These are phyloP conservation scores for Catotricha subobsoleta DNA, from an alignment of 2,888 invertebrate species.

Conservation along the genomic window DNA sequence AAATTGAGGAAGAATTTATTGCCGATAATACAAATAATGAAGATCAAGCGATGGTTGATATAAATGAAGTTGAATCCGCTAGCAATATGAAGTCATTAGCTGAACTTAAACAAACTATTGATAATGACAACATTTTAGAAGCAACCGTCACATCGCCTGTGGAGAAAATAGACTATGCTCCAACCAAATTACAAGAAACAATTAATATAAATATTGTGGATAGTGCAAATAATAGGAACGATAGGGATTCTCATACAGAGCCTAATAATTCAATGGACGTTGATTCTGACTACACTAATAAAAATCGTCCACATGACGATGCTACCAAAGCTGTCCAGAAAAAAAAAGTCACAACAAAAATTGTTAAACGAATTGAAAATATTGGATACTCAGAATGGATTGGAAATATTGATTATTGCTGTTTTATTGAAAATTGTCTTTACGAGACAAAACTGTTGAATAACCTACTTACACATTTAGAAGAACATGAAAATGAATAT, in stretches of 20 bases:
- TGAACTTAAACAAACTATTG: not conserved
- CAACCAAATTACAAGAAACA: too few relatives aligned
- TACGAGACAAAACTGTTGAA: conserved; percentile 22
- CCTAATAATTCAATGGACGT: too few relatives aligned
- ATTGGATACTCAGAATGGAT: not conserved
- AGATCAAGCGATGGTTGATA: not conserved
- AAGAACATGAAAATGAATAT: conserved; percentile 24
- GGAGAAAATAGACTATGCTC: too few relatives aligned
- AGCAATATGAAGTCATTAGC: not conserved
- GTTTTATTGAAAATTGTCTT: conserved; percentile 20
- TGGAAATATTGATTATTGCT: conserved; percentile 17
- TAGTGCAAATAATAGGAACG: too few relatives aligned
- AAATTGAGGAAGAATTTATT: not conserved
- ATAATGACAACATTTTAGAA: not conserved
- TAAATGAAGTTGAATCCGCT: not conserved
- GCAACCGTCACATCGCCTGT: not conserved
- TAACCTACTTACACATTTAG: conserved; percentile 9
- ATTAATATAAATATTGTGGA: too few relatives aligned
- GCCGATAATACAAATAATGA: not conserved
- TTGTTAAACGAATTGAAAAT: conserved; percentile 2
- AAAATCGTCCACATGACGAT: too few relatives aligned
- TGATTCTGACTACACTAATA: too few relatives aligned
- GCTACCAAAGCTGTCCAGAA: not conserved
- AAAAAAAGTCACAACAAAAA: not conserved
- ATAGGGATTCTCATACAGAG: too few relatives aligned